Conservation (phyloP, 2,797 vertebrate species). For the Melanotaenia trifasciata region DNA sequence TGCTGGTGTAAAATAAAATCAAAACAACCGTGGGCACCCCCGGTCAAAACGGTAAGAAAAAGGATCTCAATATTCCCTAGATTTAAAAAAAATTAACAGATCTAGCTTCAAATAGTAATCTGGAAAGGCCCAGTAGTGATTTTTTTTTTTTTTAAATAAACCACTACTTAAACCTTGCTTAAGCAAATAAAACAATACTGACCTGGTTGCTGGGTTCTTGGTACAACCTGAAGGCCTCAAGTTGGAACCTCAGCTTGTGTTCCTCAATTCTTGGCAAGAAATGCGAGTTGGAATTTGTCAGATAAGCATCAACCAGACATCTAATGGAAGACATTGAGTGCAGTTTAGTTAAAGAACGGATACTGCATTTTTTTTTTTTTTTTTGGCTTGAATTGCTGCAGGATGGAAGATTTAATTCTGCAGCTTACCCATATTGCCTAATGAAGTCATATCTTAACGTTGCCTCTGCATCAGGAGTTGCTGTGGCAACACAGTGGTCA, state of each 20-base stretch:
- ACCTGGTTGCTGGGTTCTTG: constrained; percentile 61
- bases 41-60: background rate
- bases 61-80: background rate
- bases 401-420: background rate
- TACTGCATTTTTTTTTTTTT: background rate
- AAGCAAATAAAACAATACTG: background rate
- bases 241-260: constrained; percentile 66
- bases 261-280: constrained; percentile 69
- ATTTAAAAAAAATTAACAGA: background rate
- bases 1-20: background rate
- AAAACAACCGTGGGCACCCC: background rate
- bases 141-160: too few species aligned
- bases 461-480: constrained; percentile 51
- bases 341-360: background rate
- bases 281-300: constrained; percentile 68
- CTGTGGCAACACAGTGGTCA: constrained; percentile 76
- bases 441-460: constrained; percentile 74
- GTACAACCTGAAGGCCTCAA: constrained; percentile 78
- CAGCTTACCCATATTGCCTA: constrained; percentile 71
- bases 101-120: background rate
- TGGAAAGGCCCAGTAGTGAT: background rate
- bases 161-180: too few species aligned
- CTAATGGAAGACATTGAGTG: constrained; percentile 39
- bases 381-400: background rate
- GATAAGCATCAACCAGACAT: constrained; percentile 72